A percentile compares a stretch with the other conserved stretches of the same genome.
phyloP scores from a whole-genome alignment of 2,797 vertebrate species.

The Spea hammondii region DNA sequence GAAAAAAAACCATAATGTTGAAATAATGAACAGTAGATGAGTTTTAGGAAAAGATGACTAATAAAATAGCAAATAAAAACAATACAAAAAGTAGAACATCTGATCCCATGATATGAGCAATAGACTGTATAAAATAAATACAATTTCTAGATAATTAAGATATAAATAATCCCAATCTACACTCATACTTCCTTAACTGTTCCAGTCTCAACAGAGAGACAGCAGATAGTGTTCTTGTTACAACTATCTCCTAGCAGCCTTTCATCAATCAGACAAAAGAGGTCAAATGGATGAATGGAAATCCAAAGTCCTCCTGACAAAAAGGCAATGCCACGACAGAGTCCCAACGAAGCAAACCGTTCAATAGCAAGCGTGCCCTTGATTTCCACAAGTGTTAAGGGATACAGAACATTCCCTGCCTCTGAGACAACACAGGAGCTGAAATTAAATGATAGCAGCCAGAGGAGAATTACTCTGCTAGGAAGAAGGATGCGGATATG shows the following conservation, averaged over 20 bases:
- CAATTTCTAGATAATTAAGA: neutral
- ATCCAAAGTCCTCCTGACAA: constrained; percentile 45
- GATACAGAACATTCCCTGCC: constrained; percentile 24
- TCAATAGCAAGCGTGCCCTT: constrained; percentile 48
- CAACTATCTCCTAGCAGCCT: constrained; percentile 33
- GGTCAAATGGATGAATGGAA: constrained; percentile 46
- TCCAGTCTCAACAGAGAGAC: constrained; percentile 24
- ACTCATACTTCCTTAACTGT: constrained; percentile 22
- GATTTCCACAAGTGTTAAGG: constrained; percentile 38
- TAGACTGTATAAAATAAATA: neutral
- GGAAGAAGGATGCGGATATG: neutral
- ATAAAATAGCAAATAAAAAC: too few relatives aligned
- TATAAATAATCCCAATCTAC: constrained; percentile 27
- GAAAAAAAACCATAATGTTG: too few relatives aligned
- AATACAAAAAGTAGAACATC: too few relatives aligned
- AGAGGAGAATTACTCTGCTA: neutral
- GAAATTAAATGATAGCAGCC: neutral
- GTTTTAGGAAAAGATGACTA: too few relatives aligned
- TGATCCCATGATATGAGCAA: neutral
- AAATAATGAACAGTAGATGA: too few relatives aligned
- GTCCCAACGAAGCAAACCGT: constrained; percentile 32
- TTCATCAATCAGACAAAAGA: constrained; percentile 40
- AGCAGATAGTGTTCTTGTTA: constrained; percentile 34
- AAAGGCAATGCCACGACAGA: constrained; percentile 25
- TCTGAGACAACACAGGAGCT: constrained; percentile 8